Conservation (phyloP, 2,113 vertebrate species). For the Istiophorus platypterus region DNA sequence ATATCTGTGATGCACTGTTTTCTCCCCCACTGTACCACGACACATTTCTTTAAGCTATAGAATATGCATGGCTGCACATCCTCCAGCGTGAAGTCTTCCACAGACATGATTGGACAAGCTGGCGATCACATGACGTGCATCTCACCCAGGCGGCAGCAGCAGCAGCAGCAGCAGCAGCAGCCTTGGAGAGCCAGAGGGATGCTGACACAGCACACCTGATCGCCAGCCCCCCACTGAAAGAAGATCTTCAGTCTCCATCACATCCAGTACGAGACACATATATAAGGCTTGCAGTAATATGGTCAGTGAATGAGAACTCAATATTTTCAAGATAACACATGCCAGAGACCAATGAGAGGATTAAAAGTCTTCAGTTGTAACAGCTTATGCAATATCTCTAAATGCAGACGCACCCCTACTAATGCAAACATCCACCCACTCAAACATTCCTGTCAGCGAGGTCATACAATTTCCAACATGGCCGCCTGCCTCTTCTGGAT, state of each 20-base stretch:
- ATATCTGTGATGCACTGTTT: background rate
- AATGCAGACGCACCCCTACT: constrained; percentile 8
- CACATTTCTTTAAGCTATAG: constrained; percentile 46
- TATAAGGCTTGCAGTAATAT: background rate
- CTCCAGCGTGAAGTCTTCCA: constrained; percentile 50
- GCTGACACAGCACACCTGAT: constrained; percentile 84
- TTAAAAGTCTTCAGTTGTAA: constrained; percentile 10
- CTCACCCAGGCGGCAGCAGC: constrained; percentile 55
- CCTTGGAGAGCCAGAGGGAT: constrained; percentile 58
- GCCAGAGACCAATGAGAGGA: background rate
- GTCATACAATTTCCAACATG: constrained; percentile 1
- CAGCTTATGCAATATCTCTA: background rate
- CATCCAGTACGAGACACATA: constrained; percentile 22
- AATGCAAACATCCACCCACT: background rate
- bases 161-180: constrained; percentile 51
- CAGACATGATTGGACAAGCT: constrained; percentile 70
- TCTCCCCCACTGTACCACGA: constrained; percentile 42
- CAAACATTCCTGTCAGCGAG: background rate
- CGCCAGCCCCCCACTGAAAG: constrained; percentile 54
- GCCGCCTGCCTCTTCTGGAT: background rate
- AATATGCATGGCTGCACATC: constrained; percentile 70
- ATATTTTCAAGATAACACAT: background rate
- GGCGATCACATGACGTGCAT: constrained; percentile 65
- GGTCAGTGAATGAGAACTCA: constrained; percentile 6
- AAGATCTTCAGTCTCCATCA: constrained; percentile 63